These are phyloP conservation scores for Machimus atricapillus DNA, from an alignment of 2,888 invertebrate genomes.

Conservation along the genomic window DNA sequence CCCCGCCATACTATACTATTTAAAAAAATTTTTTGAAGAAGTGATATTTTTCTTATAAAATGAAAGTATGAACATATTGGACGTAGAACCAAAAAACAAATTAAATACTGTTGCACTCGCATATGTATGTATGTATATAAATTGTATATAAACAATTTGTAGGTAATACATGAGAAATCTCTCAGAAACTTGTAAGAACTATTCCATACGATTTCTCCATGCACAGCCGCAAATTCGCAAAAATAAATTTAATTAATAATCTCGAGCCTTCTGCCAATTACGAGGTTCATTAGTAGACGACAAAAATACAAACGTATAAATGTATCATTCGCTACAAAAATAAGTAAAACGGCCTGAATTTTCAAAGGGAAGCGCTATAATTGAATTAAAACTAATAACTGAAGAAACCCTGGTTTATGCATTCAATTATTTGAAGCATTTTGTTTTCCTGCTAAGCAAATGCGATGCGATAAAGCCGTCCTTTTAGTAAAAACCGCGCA, in stretches of 20 bases:
- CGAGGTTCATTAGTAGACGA: not conserved
- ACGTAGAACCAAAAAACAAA: no score
- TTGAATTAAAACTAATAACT: not conserved
- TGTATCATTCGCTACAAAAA: not conserved
- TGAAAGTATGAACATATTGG: no score
- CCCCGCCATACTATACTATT: no score
- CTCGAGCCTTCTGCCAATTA: not conserved
- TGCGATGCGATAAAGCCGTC: not conserved
- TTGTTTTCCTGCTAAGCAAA: not conserved
- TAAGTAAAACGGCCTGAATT: not conserved
- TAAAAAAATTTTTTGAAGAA: not conserved
- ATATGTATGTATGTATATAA: no score
- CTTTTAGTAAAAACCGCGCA: conserved; percentile 5
- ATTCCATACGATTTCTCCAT: not conserved
- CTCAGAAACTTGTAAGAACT: not conserved
- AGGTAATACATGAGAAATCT: not conserved
- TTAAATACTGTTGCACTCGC: no score
- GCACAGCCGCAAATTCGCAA: not conserved
- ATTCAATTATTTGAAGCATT: not conserved
- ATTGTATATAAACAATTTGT: no score
- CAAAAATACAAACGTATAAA: not conserved
- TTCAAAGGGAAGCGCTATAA: not conserved
- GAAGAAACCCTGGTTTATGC: not conserved
- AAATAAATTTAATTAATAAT: not conserved
- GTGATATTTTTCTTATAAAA: not conserved